These are phyloP conservation scores for Apogon hyalosoma DNA, from an alignment of 2,797 vertebrate species.

Conservation along the genomic window DNA sequence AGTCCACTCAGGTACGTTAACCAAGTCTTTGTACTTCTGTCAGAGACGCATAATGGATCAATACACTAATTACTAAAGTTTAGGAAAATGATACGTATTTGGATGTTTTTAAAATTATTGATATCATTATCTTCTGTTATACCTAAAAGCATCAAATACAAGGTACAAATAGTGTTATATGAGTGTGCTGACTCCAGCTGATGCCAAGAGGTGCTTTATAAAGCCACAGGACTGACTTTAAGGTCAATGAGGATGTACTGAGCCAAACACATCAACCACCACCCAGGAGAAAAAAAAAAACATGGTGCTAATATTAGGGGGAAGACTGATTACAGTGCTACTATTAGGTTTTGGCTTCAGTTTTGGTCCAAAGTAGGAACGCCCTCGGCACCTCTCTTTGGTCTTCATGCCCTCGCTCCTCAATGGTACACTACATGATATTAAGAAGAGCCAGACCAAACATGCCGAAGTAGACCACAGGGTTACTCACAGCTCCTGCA, in stretches of 20 bases:
- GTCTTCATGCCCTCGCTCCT: slow-evolving; percentile 74
- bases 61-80: slow-evolving; percentile 51
- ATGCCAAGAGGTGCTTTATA: slow-evolving; percentile 61
- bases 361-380: slow-evolving; percentile 75
- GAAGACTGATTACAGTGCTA: slow-evolving; percentile 76
- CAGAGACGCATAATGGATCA: slow-evolving; percentile 40
- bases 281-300: slow-evolving; percentile 67
- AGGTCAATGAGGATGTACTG: slow-evolving; percentile 66
- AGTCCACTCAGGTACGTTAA: no score
- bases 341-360: slow-evolving; percentile 74
- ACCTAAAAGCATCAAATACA: slow-evolving; percentile 41
- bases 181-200: slow-evolving; percentile 59
- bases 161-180: slow-evolving; percentile 43
- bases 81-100: slow-evolving; percentile 38
- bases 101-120: slow-evolving; percentile 51
- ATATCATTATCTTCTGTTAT: slow-evolving; percentile 33
- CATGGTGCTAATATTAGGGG: slow-evolving; percentile 74
- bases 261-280: slow-evolving; percentile 71
- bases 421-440: slow-evolving; percentile 79
- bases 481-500: slow-evolving; percentile 80
- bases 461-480: slow-evolving; percentile 81
- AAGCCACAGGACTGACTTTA: slow-evolving; percentile 62
- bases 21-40: no score
- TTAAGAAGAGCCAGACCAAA: slow-evolving; percentile 80
- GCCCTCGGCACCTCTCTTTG: slow-evolving; percentile 74